phyloP scores from a whole-genome alignment of 2,113 vertebrate genomes.

The Climacteris rufus region DNA sequence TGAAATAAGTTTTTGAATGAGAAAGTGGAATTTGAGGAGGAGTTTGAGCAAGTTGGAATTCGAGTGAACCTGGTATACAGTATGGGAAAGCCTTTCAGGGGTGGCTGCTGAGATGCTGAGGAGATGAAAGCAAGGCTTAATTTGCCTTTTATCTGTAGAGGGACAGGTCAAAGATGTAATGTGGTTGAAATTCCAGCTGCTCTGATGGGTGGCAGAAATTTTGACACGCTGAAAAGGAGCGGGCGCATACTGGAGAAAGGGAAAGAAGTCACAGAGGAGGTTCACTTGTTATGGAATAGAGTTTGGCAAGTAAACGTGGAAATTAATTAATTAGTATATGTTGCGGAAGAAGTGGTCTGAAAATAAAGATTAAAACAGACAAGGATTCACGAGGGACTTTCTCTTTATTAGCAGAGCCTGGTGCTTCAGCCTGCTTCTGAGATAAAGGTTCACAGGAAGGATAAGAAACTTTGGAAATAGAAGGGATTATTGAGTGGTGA shows the following conservation, averaged over 20 bases:
- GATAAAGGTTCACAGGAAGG: not conserved
- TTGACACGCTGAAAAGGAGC: not conserved
- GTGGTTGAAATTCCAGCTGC: not conserved
- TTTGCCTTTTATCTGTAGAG: not conserved
- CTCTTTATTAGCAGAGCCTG: not conserved
- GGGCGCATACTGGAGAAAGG: not conserved
- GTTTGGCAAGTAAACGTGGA: not conserved
- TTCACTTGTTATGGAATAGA: fast-evolving
- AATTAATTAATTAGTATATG: slow-evolving; percentile 6
- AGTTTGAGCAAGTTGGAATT: not conserved
- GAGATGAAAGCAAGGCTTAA: not conserved
- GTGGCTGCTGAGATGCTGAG: not conserved
- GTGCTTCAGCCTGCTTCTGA: not conserved
- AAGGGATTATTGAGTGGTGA: not conserved
- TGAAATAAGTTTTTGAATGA: not conserved
- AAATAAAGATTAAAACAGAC: slow-evolving; percentile 8
- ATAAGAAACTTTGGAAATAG: not conserved
- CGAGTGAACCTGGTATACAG: not conserved
- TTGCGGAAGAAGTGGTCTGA: not conserved
- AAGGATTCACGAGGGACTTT: not conserved
- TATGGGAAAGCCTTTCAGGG: not conserved
- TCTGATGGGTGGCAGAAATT: not conserved
- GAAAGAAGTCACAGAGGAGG: not conserved
- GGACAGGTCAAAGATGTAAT: not conserved
- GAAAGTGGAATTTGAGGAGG: not conserved